phyloP scores from a whole-genome alignment of 2,888 invertebrate genomes.

The Phlogophora meticulosa region DNA sequence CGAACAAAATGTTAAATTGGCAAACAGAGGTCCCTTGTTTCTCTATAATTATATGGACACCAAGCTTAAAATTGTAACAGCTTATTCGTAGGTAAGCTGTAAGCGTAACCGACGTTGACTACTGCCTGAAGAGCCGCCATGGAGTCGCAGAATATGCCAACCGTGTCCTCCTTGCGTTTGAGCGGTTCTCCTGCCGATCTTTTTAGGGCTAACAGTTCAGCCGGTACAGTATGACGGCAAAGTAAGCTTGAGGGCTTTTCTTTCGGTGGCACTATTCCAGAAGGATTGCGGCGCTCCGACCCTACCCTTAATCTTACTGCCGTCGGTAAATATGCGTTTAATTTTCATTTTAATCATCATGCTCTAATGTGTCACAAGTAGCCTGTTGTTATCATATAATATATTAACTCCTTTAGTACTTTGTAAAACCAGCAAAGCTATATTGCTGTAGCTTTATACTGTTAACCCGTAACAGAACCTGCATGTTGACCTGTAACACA shows the following conservation, averaged over 20 bases:
- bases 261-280: neutral
- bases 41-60: no score
- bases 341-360: no score
- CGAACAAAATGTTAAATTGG: neutral
- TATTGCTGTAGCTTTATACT: no score
- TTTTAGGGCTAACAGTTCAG: neutral
- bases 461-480: no score
- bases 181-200: no score
- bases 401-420: no score
- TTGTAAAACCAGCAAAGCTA: no score
- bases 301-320: slow-evolving; percentile 6
- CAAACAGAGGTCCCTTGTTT: neutral
- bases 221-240: slow-evolving; percentile 1
- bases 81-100: no score
- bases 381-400: no score
- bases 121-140: slow-evolving; percentile 5
- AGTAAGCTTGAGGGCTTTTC: neutral
- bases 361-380: no score
- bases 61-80: no score
- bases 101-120: neutral
- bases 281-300: slow-evolving; percentile 6
- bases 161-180: neutral
- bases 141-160: slow-evolving; percentile 7
- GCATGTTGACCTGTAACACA: no score
- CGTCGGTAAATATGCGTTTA: slow-evolving; percentile 3